Percentiles rank a stretch among this genome's conserved stretches.
phyloP scores from a whole-genome alignment of 2,113 vertebrate species.

The Parus major region DNA sequence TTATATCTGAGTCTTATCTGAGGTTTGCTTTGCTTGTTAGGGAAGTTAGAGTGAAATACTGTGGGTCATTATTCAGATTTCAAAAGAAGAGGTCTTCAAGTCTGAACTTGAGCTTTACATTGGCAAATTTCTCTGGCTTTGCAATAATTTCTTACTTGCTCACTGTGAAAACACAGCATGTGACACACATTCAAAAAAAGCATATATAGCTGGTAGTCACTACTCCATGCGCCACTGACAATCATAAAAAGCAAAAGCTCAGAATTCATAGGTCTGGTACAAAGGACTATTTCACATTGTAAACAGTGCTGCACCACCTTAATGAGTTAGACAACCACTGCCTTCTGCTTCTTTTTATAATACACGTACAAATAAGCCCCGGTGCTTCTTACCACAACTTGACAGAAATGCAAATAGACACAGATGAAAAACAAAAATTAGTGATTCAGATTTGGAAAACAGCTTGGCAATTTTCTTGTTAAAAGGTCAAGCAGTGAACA shows the following conservation, averaged over 20 bases:
- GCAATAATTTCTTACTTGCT: background rate
- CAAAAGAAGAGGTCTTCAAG: background rate
- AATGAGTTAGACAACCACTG: background rate
- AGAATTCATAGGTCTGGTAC: background rate
- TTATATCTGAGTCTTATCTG: background rate
- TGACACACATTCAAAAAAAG: background rate
- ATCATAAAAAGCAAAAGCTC: background rate
- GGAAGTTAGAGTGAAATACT: background rate
- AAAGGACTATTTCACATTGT: background rate
- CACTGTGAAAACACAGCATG: background rate
- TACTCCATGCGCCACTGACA: background rate
- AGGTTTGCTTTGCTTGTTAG: background rate
- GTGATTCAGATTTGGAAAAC: background rate
- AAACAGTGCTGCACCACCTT: background rate
- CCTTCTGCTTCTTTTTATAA: background rate
- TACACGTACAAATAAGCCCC: background rate
- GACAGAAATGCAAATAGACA: background rate
- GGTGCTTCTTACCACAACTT: background rate
- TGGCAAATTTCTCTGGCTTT: background rate
- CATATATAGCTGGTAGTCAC: background rate
- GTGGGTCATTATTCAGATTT: background rate
- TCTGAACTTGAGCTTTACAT: background rate
- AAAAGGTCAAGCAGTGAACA: background rate
- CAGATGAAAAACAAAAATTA: background rate
- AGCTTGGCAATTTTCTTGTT: background rate